Conservation (phyloP, 2,888 invertebrate genomes). For the Hyles lineata region DNA sequence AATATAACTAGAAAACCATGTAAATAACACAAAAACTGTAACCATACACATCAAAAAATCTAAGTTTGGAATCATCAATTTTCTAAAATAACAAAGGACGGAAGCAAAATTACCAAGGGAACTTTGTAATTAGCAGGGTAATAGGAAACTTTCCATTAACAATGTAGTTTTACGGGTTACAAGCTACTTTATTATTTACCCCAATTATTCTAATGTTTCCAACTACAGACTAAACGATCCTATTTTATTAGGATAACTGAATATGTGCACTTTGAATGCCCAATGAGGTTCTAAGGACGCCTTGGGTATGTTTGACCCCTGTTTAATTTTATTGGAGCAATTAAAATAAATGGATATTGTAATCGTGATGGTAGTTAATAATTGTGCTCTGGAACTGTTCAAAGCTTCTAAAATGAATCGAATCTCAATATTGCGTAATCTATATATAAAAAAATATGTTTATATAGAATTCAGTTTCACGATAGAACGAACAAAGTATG, state of each 20-base stretch:
- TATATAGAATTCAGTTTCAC: no score
- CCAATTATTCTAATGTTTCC: conserved; percentile 11
- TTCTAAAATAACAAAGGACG: not conserved
- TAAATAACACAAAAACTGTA: no score
- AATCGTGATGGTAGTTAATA: no score
- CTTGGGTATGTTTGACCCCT: not conserved
- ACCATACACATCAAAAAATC: no score
- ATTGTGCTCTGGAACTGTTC: no score
- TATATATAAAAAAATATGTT: no score
- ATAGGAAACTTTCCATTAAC: not conserved
- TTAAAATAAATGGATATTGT: not conserved
- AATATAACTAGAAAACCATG: no score
- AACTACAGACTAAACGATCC: not conserved
- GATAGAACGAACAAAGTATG: no score
- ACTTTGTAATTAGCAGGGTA: conserved; percentile 17
- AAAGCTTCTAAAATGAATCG: no score
- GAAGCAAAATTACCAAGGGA: conserved; percentile 13
- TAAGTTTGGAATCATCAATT: not conserved
- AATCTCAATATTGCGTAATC: no score
- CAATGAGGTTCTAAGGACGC: not conserved
- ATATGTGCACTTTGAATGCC: not conserved
- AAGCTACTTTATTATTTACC: conserved; percentile 22
- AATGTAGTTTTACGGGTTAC: not conserved
- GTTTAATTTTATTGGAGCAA: not conserved
- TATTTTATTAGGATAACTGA: not conserved